phyloP scores from a whole-genome alignment of 2,797 vertebrate species.

The Sus cebifrons region DNA sequence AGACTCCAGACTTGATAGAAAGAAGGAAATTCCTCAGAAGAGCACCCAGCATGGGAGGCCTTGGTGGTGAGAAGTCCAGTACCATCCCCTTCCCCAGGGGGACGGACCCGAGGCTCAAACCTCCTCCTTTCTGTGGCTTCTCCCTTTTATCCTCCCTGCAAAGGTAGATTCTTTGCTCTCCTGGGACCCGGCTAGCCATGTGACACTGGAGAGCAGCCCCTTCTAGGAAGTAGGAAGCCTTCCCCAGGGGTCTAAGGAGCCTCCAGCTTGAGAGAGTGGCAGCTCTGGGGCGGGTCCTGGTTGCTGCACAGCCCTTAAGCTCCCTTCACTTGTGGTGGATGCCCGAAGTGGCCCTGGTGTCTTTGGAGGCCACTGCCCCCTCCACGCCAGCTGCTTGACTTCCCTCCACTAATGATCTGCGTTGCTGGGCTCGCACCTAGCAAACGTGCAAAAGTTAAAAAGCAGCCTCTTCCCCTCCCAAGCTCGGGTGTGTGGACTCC shows the following conservation, averaged over 20 bases:
- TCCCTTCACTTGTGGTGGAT: background rate
- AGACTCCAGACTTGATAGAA: background rate
- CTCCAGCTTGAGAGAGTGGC: background rate
- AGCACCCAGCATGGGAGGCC: background rate
- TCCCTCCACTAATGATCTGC: background rate
- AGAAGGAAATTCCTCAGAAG: background rate
- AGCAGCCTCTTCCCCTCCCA: background rate
- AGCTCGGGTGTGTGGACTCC: background rate
- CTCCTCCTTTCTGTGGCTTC: background rate
- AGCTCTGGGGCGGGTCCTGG: background rate
- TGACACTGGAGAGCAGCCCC: background rate
- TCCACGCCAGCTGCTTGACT: background rate
- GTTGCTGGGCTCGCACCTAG: background rate
- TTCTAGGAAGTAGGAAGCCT: too few relatives aligned
- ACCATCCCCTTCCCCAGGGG: fast-evolving
- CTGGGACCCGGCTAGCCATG: background rate
- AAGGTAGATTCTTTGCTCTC: background rate
- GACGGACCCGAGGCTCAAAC: background rate
- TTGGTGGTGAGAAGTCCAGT: background rate
- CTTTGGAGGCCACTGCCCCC: background rate
- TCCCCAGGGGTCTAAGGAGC: background rate
- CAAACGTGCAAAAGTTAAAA: background rate
- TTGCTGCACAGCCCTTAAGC: background rate
- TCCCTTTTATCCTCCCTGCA: background rate
- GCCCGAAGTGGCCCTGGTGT: background rate